Evolutionary conservation across 2,888 invertebrate genomes (phyloP).

Genomic region (Acanthoscelides obtectus): DNA sequence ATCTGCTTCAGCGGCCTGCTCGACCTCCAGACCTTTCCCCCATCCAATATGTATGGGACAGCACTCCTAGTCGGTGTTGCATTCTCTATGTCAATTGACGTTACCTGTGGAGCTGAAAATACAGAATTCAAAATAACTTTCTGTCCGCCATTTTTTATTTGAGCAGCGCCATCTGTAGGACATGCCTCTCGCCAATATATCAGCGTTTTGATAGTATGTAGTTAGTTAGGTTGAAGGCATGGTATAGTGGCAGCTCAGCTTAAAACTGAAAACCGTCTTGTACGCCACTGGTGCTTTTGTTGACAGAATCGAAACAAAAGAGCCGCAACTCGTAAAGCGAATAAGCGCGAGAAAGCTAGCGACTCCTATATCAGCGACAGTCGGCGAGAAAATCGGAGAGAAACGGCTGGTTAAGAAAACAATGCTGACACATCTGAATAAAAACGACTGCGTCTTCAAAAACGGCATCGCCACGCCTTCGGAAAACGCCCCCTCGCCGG

Average conservation of each 20-base stretch:
- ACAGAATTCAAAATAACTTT: no score
- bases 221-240: not conserved
- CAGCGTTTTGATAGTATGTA: not conserved
- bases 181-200: no score
- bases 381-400: conserved; percentile 22
- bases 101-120: no score
- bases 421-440: conserved; percentile 12
- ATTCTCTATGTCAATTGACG: no score
- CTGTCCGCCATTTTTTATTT: no score
- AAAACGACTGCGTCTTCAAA: conserved; percentile 13
- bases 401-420: conserved; percentile 30
- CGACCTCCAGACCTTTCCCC: no score
- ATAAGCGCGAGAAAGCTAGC: conserved; percentile 22
- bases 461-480: conserved; percentile 16
- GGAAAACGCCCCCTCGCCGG: conserved; percentile 16
- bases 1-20: no score
- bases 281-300: conserved; percentile 31
- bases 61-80: no score
- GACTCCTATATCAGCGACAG: conserved; percentile 16
- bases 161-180: no score
- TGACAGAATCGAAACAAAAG: conserved; percentile 40
- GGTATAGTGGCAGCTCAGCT: not conserved
- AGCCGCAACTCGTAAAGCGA: conserved; percentile 23
- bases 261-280: not conserved
- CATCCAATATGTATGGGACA: no score